phyloP scores from a whole-genome alignment of 2,888 invertebrate genomes.

The Palloptera scutellata region DNA sequence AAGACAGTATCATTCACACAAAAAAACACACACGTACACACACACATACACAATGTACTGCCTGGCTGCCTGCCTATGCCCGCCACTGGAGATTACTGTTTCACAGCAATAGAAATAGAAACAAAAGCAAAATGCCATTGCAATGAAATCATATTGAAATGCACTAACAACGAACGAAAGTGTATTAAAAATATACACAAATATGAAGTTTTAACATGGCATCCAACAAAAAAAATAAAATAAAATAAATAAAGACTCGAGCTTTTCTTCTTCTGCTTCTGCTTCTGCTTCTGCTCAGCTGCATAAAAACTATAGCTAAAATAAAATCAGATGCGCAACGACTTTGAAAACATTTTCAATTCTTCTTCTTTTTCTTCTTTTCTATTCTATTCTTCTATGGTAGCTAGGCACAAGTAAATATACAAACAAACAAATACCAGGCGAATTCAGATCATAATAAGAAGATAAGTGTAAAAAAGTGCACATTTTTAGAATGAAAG shows the following conservation, averaged over 20 bases:
- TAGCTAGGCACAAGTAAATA: too few species aligned
- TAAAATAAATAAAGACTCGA: too few species aligned
- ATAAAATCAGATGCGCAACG: conserved; percentile 21
- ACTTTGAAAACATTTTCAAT: conserved; percentile 20
- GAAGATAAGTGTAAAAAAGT: conserved; percentile 1
- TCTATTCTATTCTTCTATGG: too few species aligned
- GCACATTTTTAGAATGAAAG: background rate
- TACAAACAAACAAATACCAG: too few species aligned
- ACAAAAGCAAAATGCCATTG: conserved; percentile 1
- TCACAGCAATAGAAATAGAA: background rate
- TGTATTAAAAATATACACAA: conserved; percentile 7
- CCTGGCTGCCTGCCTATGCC: too few species aligned
- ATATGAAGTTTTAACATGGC: background rate
- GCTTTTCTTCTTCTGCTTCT: too few species aligned
- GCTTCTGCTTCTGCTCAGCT: background rate
- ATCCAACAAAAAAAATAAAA: too few species aligned
- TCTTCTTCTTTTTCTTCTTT: too few species aligned
- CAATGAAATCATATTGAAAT: conserved; percentile 10
- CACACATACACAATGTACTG: too few species aligned
- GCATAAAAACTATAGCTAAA: conserved; percentile 9
- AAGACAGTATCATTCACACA: too few species aligned
- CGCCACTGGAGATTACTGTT: background rate
- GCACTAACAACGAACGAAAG: conserved; percentile 4
- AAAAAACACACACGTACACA: too few species aligned
- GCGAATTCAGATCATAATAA: background rate